Evolutionary conservation across 2,113 vertebrate genomes (phyloP).

Genomic region (Pardalotus punctatus): DNA sequence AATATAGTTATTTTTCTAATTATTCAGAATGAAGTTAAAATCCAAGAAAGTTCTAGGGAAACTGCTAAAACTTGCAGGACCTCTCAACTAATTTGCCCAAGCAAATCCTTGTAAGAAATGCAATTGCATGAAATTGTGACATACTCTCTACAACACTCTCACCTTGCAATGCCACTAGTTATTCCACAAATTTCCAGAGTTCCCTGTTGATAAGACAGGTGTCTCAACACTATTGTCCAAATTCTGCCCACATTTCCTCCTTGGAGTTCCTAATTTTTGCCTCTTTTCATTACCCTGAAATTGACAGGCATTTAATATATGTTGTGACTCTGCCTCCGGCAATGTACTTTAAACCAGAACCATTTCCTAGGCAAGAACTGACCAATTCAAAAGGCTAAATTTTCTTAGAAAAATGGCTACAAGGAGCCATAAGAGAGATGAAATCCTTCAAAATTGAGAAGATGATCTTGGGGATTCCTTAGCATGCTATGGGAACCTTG

Average conservation of each 20-base stretch:
- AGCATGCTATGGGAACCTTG: background rate
- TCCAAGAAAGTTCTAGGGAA: background rate
- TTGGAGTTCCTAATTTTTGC: background rate
- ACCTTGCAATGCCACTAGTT: background rate
- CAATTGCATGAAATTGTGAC: background rate
- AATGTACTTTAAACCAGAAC: background rate
- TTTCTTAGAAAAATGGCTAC: background rate
- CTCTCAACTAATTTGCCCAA: background rate
- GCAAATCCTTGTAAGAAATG: background rate
- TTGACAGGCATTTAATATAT: background rate
- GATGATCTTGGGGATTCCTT: background rate
- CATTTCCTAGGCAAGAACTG: background rate
- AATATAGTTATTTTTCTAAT: background rate
- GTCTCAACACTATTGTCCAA: background rate
- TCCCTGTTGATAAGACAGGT: background rate
- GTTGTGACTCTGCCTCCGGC: background rate
- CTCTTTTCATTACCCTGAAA: background rate
- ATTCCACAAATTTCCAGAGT: background rate
- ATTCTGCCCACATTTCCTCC: background rate
- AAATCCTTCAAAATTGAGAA: background rate
- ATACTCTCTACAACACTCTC: background rate
- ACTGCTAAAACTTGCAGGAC: background rate
- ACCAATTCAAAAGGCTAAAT: background rate
- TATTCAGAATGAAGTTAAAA: constrained; percentile 8
- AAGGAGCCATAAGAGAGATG: background rate